Evolutionary conservation across 2,113 vertebrate species (phyloP).

Genomic region (Oenanthe oenanthe): DNA sequence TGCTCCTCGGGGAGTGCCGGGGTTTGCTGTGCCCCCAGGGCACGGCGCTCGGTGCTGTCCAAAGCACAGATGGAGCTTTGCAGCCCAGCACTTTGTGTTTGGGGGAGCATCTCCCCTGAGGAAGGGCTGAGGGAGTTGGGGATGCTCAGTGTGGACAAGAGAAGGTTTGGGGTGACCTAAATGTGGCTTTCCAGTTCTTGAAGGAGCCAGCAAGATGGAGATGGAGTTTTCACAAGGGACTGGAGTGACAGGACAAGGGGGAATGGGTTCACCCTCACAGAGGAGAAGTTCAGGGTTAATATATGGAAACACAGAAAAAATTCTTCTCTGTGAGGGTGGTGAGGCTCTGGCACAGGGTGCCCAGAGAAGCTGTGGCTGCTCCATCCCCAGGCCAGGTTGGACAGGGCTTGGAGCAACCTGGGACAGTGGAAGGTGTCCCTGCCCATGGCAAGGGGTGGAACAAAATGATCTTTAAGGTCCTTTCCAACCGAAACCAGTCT

Average conservation of each 20-base stretch:
- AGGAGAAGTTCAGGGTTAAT: background rate
- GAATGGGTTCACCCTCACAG: background rate
- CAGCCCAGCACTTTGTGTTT: rapidly evolving
- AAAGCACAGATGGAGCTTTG: rapidly evolving
- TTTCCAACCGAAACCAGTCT: background rate
- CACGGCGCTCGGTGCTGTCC: rapidly evolving
- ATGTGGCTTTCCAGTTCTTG: background rate
- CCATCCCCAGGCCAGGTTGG: background rate
- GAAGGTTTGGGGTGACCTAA: background rate
- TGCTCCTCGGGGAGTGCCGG: rapidly evolving
- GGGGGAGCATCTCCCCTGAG: background rate
- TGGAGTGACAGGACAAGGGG: background rate
- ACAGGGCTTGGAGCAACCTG: rapidly evolving
- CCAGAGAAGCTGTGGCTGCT: background rate
- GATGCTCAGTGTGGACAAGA: background rate
- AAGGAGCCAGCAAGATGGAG: background rate
- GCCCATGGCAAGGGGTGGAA: background rate
- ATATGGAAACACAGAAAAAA: background rate
- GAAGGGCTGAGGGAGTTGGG: background rate
- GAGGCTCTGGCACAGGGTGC: background rate
- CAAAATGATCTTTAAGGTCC: background rate
- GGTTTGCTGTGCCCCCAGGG: rapidly evolving
- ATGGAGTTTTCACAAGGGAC: background rate
- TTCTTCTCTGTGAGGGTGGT: rapidly evolving
- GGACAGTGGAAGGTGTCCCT: background rate